phyloP scores from a whole-genome alignment of 1,140 invertebrate species.

The Zaprionus nigranus region DNA sequence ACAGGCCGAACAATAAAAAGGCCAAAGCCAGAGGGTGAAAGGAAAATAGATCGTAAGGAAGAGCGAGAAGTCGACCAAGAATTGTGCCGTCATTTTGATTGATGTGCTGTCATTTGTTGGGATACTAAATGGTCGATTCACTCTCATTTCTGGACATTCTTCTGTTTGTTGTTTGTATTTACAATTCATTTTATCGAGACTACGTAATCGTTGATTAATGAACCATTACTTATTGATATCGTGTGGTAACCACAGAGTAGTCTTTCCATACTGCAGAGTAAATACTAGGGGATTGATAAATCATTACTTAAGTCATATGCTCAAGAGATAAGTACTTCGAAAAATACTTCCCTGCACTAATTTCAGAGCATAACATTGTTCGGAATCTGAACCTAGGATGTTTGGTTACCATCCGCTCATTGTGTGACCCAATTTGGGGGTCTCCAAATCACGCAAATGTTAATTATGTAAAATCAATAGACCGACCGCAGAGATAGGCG shows the following conservation, averaged over 20 bases:
- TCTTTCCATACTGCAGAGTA: background rate
- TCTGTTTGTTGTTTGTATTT: slow-evolving; percentile 7
- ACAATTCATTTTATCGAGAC: slow-evolving; percentile 6
- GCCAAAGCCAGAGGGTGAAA: background rate
- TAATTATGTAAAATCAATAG: slow-evolving; percentile 76
- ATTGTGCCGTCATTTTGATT: slow-evolving; percentile 57
- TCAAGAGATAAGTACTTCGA: background rate
- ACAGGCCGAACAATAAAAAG: slow-evolving; percentile 21
- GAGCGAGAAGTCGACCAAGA: slow-evolving; percentile 8
- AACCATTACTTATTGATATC: slow-evolving; percentile 22
- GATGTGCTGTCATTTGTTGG: slow-evolving; percentile 57
- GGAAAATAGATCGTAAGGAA: background rate
- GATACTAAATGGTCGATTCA: slow-evolving; percentile 28
- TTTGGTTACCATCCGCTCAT: background rate
- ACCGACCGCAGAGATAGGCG: background rate
- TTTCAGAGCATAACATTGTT: slow-evolving; percentile 8
- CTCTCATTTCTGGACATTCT: slow-evolving; percentile 1
- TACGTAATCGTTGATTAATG: slow-evolving; percentile 46
- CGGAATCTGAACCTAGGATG: background rate
- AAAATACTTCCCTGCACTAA: slow-evolving; percentile 21
- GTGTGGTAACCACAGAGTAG: background rate
- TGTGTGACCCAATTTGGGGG: slow-evolving; percentile 49
- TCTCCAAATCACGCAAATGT: slow-evolving; percentile 47
- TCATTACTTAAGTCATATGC: background rate
- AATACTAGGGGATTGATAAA: background rate